phyloP scores from a whole-genome alignment of 2,797 vertebrate species.

The Notolepis coatsorum region DNA sequence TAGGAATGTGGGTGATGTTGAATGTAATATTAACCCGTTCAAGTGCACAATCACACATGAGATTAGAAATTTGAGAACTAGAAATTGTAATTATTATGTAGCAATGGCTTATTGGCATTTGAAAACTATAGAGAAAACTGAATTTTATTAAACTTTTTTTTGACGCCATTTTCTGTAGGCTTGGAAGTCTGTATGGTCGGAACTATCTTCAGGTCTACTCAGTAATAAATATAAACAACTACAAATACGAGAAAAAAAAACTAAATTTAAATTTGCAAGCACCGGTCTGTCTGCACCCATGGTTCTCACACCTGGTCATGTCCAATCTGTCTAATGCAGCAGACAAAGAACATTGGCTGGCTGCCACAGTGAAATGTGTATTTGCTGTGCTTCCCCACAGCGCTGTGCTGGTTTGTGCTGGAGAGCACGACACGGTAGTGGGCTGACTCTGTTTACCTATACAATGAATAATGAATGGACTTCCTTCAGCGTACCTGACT shows the following conservation, averaged over 20 bases:
- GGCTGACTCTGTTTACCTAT: slow-evolving; percentile 31
- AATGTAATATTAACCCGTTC: neutral
- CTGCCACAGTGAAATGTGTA: neutral
- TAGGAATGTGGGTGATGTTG: slow-evolving; percentile 2
- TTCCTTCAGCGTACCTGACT: slow-evolving; percentile 33
- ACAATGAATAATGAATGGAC: slow-evolving; percentile 34
- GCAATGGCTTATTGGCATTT: too few relatives aligned
- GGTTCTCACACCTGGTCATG: too few relatives aligned
- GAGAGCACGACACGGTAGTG: slow-evolving; percentile 8
- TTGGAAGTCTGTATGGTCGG: slow-evolving; percentile 13
- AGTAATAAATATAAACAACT: slow-evolving; percentile 31
- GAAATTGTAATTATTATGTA: too few relatives aligned
- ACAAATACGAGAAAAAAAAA: neutral
- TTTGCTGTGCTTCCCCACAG: neutral
- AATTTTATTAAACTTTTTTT: too few relatives aligned
- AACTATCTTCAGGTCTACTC: slow-evolving; percentile 2
- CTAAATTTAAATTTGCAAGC: slow-evolving; percentile 5
- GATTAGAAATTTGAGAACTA: too few relatives aligned
- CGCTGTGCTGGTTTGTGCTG: slow-evolving; percentile 7
- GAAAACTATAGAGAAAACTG: too few relatives aligned
- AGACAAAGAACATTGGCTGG: neutral
- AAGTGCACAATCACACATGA: too few relatives aligned
- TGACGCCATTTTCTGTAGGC: neutral
- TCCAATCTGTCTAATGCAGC: slow-evolving; percentile 2
- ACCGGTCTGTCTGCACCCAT: slow-evolving; percentile 8